Percentiles rank a stretch among this genome's conserved stretches.
Evolutionary conservation across 2,888 invertebrate species (phyloP).

Genomic region (Dynastes hyllus): DNA sequence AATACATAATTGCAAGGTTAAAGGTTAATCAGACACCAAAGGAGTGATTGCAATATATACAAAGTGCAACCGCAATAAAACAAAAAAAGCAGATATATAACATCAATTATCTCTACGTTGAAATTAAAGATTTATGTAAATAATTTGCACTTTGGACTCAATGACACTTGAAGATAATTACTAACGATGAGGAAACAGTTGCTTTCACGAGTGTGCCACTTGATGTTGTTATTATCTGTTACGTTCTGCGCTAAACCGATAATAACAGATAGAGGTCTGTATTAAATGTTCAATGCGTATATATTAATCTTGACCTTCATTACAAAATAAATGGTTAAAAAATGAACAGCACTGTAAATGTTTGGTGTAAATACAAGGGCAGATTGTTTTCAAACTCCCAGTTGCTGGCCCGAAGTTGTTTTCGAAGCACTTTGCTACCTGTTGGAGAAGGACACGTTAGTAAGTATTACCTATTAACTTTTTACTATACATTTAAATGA

Average conservation of each 20-base stretch:
- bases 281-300: neutral
- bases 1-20: neutral
- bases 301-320: slow-evolving; percentile 26
- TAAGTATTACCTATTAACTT: too few species aligned
- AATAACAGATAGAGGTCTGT: slow-evolving; percentile 10
- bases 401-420: neutral
- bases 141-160: slow-evolving; percentile 27
- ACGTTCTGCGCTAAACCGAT: slow-evolving; percentile 13
- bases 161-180: slow-evolving; percentile 13
- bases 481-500: too few species aligned
- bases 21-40: too few species aligned
- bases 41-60: too few species aligned
- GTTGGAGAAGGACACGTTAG: too few species aligned
- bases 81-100: neutral
- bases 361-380: neutral
- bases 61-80: slow-evolving; percentile 1
- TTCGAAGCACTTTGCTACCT: slow-evolving; percentile 5
- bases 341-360: neutral
- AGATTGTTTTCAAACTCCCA: slow-evolving; percentile 8
- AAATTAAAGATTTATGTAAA: neutral
- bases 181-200: neutral
- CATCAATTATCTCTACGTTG: neutral
- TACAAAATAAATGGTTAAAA: slow-evolving; percentile 8
- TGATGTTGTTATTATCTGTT: slow-evolving; percentile 11
- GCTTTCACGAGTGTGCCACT: slow-evolving; percentile 10